These are phyloP conservation scores for Megastigmus dorsalis DNA, from an alignment of 2,888 invertebrate genomes.

Conservation along the genomic window DNA sequence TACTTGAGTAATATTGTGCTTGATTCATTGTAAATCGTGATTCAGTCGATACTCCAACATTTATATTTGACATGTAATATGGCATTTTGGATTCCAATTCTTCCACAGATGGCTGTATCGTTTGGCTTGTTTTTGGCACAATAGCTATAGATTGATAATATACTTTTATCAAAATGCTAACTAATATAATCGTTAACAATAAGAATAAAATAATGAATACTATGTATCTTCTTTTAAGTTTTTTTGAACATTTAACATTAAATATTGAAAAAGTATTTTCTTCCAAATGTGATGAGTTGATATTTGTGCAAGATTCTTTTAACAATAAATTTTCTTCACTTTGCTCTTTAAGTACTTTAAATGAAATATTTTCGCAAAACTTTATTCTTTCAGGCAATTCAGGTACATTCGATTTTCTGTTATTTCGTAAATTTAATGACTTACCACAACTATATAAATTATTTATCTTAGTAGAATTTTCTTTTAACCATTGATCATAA, in stretches of 20 bases:
- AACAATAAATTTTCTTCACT: background rate
- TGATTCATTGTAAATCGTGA: background rate
- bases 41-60: background rate
- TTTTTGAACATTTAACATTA: background rate
- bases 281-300: background rate
- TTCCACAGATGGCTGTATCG: background rate
- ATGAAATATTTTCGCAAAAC: background rate
- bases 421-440: constrained; percentile 39
- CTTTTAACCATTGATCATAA: constrained; percentile 57
- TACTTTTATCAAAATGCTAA: constrained; percentile 8
- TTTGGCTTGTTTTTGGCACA: background rate
- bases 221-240: background rate
- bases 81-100: background rate
- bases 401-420: constrained; percentile 4
- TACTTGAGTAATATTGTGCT: background rate
- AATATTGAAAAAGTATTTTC: constrained; percentile 3
- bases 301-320: background rate
- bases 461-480: constrained; percentile 35
- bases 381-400: too few species aligned
- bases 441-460: constrained; percentile 48
- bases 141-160: constrained; percentile 44
- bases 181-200: constrained; percentile 11
- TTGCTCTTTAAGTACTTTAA: constrained; percentile 10
- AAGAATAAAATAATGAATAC: background rate
- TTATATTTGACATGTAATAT: background rate